A percentile compares a stretch with the other conserved stretches of the same genome.
These are phyloP conservation scores for Erythrocercus mccallii DNA, from an alignment of 2,113 vertebrate genomes.

Conservation along the genomic window DNA sequence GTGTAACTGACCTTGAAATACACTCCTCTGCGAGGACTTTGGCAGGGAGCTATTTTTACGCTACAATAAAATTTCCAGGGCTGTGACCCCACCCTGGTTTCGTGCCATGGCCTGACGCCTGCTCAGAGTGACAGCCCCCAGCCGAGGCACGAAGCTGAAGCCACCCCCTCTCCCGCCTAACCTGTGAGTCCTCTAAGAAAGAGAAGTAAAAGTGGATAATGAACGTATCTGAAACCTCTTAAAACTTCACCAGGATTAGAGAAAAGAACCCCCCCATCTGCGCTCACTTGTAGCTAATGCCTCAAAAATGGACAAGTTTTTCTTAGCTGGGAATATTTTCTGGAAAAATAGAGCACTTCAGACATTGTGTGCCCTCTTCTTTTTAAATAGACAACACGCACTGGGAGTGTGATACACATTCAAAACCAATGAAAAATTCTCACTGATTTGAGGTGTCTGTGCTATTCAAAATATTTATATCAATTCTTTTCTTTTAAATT, in stretches of 20 bases:
- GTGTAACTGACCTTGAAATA: background rate
- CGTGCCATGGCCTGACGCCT: accelerated
- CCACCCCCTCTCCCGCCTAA: background rate
- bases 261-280: background rate
- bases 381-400: background rate
- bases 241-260: background rate
- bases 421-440: background rate
- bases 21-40: background rate
- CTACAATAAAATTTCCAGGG: background rate
- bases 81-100: background rate
- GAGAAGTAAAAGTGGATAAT: background rate
- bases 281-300: background rate
- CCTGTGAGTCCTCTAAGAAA: background rate
- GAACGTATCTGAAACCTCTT: background rate
- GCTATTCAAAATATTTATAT: background rate
- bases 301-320: background rate
- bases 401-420: background rate
- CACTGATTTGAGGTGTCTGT: background rate
- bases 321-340: background rate
- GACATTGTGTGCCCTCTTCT: background rate
- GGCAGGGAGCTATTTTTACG: background rate
- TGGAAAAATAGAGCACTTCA: background rate
- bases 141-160: background rate
- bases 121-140: background rate
- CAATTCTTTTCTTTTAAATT: background rate